Conservation (phyloP, 1,140 invertebrate species). For the Microvelia longipes region DNA sequence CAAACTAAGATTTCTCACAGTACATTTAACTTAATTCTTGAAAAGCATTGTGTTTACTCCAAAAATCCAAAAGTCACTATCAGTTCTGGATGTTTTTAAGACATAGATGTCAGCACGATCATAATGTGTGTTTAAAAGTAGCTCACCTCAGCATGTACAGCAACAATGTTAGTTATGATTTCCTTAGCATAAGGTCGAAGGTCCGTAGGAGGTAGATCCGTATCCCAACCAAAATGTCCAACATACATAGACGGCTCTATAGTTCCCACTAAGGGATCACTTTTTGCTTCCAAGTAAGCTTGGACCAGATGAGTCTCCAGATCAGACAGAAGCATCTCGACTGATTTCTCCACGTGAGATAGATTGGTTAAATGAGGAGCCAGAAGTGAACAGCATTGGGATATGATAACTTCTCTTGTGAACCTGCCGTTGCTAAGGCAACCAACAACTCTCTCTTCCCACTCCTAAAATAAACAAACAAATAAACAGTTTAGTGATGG, state of each 20-base stretch:
- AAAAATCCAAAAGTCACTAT: no score
- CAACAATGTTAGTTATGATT: conserved; percentile 77
- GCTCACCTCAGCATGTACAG: conserved; percentile 77
- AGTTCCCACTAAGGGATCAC: conserved; percentile 79
- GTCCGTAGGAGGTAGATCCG: conserved; percentile 52
- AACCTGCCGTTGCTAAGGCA: conserved; percentile 81
- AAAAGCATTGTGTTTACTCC: no score
- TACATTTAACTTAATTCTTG: no score
- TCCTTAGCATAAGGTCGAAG: conserved; percentile 83
- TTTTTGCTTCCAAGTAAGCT: conserved; percentile 79
- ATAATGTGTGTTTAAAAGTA: no score
- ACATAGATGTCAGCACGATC: no score
- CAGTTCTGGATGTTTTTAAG: no score
- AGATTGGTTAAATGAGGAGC: conserved; percentile 56
- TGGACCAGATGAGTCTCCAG: conserved; percentile 56
- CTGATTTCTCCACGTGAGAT: conserved; percentile 39
- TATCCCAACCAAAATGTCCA: conserved; percentile 72
- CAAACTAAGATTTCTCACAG: no score
- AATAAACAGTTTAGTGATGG: no score
- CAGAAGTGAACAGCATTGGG: conserved; percentile 36
- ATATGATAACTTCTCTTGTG: conserved; percentile 51
- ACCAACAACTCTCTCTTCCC: conserved; percentile 67
- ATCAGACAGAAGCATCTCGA: conserved; percentile 40
- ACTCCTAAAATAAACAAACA: conserved; percentile 33
- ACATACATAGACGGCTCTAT: conserved; percentile 92